These are phyloP conservation scores for Pseudolaguvia tuberculata DNA, from an alignment of 2,113 vertebrate species.

Conservation along the genomic window DNA sequence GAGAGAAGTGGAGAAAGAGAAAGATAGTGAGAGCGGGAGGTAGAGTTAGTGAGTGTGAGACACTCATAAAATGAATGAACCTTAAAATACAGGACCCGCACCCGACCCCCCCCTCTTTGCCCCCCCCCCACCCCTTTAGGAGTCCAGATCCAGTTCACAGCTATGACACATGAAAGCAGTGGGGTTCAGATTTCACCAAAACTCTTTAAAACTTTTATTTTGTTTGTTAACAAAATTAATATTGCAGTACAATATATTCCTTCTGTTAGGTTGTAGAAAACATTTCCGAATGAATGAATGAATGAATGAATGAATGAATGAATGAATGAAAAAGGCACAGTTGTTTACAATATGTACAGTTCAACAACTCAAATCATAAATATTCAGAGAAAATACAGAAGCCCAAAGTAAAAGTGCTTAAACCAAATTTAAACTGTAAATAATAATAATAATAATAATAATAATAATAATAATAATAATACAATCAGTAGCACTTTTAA, in stretches of 20 bases:
- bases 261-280: constrained; percentile 86
- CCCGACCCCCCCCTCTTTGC: too few relatives aligned
- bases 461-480: too few relatives aligned
- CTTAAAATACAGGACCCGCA: too few relatives aligned
- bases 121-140: too few relatives aligned
- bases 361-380: constrained; percentile 89
- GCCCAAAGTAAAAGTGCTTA: constrained; percentile 86
- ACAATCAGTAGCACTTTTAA: constrained; percentile 86
- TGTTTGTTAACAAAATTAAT: constrained; percentile 76
- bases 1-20: too few relatives aligned
- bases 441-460: constrained; percentile 47
- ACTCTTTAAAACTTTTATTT: constrained; percentile 51
- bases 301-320: too few relatives aligned
- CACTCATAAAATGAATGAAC: too few relatives aligned
- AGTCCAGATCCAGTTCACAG: too few relatives aligned
- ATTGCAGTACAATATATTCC: constrained; percentile 78
- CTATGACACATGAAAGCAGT: too few relatives aligned
- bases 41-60: not conserved
- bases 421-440: constrained; percentile 77
- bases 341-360: constrained; percentile 96
- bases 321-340: constrained; percentile 96
- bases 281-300: constrained; percentile 85
- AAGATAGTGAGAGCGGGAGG: not conserved
- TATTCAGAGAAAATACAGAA: constrained; percentile 87
- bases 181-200: constrained; percentile 47